Evolutionary conservation across 2,113 vertebrate species (phyloP), one percentile per base, ranked within the genome.

Genomic region (Gymnarchus niloticus): DNA sequence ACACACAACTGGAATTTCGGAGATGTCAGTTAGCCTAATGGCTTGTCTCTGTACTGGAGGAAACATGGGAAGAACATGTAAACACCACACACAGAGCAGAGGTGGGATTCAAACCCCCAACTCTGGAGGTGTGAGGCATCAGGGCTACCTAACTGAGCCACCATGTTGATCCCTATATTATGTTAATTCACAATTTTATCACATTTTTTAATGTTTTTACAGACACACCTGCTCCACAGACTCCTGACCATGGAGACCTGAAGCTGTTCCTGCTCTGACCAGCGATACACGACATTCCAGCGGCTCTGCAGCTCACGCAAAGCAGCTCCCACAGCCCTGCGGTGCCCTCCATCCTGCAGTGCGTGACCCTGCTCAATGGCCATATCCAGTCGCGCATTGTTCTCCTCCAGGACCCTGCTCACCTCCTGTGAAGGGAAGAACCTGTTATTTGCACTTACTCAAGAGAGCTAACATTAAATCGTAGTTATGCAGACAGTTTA

Each of bases 181-280:
- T n/a, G n/a, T n/a, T n/a, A n/a, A n/a, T n/a, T n/a, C n/a, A n/a
- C n/a, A n/a, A n/a, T n/a, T n/a, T n/a, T n/a, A n/a, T n/a, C n/a
- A n/a, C n/a, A n/a, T n/a, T n/a, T n/a, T n/a, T n/a, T n/a, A n/a
- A n/a, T n/a, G n/a, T 3, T 37, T 73, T 73, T 41, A 3, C 76
- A 49, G 41, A 14, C 44, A 5, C 23, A 99, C 98, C 96, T 96
- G 90, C 88, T 85, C 83, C 92, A 91, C 41, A 96, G 94, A 76
- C 91, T 94, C 84, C 94, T 92, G 0, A 92, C 92, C 0, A 90
- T 94, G 0, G 94, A 92, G 10, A 92, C 85, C 37, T 87, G 85
- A 33, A 91, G 90, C 2, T 92, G 88, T 23, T 95, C 93, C 0
- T 90, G 92, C 84, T 94, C 93, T 73, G 92, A 88, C 86, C 88